Evolutionary conservation across 2,797 vertebrate genomes (phyloP), one percentile per base, ranked within the genome.

Genomic region (Diceros bicornis): DNA sequence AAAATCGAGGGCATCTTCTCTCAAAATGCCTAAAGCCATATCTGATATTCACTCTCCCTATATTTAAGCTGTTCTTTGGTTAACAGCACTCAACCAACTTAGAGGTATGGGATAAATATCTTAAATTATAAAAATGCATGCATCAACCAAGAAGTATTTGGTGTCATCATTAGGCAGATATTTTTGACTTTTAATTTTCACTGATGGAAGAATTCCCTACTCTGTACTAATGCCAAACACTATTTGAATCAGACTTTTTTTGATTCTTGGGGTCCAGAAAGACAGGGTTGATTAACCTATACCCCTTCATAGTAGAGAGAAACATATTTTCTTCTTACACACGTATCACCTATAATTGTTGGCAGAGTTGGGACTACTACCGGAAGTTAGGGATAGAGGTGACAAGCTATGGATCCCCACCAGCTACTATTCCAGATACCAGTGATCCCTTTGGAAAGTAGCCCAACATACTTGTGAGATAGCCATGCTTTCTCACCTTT

Each of bases 1-100:
- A 44, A 59, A 89, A 41, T 91, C n/a, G 20, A 61, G 25, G 34
- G 10, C 9, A 93, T 93, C 57, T 83, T 90, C 6, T 90, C 18
- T 83, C 32, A 66, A 84, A 95, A 93, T 93, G 34, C 50, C 77
- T 79, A 44, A 83, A 88, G 32, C 21, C 50, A 21, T 34, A 88
- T 55, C 18, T 84, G 18, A 52, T 47, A 87, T 61, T 88, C 16
- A 66, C 16, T 78, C 9, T 12, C 21, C 77, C 23, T 77, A 32
- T 47, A 59, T 66, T 84, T 94, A 84, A 59, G 44, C 6, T 83
- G 10, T 68, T 68, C 37, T 84, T 84, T 50, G 69, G 37, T 7
- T 57, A 86, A 68, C 7, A 57, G 20, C 29, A 59, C 29, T 66
- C 71, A 68, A 34, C 37, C 9, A 37, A 59, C 4, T 50, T 92